These are phyloP conservation scores for Holacanthus passer DNA, from an alignment of 2,113 vertebrate genomes.

Conservation along the genomic window DNA sequence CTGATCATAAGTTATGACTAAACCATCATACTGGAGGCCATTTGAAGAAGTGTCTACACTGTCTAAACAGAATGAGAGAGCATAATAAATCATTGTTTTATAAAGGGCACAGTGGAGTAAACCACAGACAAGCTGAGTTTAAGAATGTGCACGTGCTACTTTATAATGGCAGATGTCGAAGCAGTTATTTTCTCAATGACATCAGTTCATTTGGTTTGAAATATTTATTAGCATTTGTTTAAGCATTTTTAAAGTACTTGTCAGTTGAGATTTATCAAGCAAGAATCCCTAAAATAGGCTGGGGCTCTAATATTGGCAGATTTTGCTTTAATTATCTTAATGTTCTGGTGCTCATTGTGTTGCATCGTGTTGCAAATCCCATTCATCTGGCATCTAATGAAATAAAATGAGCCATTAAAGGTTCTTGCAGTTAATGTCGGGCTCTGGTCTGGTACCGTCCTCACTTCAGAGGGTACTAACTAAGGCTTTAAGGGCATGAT, in stretches of 20 bases:
- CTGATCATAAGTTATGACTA: background rate
- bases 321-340: conserved; percentile 29
- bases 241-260: background rate
- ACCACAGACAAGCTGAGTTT: background rate
- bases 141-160: background rate
- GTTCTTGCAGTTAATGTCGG: conserved; percentile 31
- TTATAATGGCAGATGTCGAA: conserved; percentile 2
- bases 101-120: background rate
- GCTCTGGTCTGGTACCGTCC: conserved; percentile 38
- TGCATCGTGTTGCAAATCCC: conserved; percentile 26
- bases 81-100: background rate
- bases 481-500: conserved; percentile 24
- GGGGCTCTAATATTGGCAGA: conserved; percentile 18
- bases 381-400: conserved; percentile 49
- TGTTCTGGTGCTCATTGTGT: background rate
- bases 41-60: background rate
- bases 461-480: conserved; percentile 36
- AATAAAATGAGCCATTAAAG: conserved; percentile 47
- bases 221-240: background rate
- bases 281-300: background rate
- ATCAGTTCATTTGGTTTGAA: background rate
- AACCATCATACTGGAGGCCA: background rate
- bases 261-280: background rate
- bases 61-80: background rate
- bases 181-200: conserved; percentile 12